Base-by-base conservation (phyloP, 2,797 vertebrate species). In the Adrianichthys oophorus region DNA sequence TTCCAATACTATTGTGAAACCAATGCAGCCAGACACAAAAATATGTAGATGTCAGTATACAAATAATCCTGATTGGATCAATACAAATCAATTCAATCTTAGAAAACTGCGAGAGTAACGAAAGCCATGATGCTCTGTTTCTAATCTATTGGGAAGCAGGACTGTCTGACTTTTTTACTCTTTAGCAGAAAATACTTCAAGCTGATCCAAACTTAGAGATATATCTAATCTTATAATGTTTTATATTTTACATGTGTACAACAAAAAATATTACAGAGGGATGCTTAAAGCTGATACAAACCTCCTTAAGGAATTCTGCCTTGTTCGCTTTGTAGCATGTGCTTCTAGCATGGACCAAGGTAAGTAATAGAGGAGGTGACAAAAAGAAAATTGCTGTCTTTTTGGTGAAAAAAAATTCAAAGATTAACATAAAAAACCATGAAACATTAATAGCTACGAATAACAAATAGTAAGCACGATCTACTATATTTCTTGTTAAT, bases 231-330 rank as follows among this genome's bases (percentile, higher is more conserved):
- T 75, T 55, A 70, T 59, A 52, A 49, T 29, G 44, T 55, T 48
- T 62, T 17, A 48, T 84, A 79, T 65, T 63, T 75, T 67, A 82
- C 79, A 83, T 76, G 73, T 84, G 80, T 74, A 83, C 78, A 87
- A 84, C 62, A 72, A 65, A 82, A 83, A 84, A 48, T 60, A 65
- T 58, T 43, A 53, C 56, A 61, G 24, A 56, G 56, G 48, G 53
- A 70, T 59, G 41, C 14, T 32, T 16, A 57, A 10, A 37, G 40
- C 17, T 24, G 6, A 41, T 44, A 49, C 43, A 41, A 64, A 66
- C 46, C 69, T 52, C 55, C 51, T 41, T 19, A 42, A 44, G 59
- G 50, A 59, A 15, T 7, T 52, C 55, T 40, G 55, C 53, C 37
- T 62, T 50, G 32, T 37, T 37, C 32, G 12, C 32, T 37, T 37